Percentiles rank a stretch among this genome's conserved stretches.
phyloP scores from a whole-genome alignment of 2,888 invertebrate species.

The Macaria notata region DNA sequence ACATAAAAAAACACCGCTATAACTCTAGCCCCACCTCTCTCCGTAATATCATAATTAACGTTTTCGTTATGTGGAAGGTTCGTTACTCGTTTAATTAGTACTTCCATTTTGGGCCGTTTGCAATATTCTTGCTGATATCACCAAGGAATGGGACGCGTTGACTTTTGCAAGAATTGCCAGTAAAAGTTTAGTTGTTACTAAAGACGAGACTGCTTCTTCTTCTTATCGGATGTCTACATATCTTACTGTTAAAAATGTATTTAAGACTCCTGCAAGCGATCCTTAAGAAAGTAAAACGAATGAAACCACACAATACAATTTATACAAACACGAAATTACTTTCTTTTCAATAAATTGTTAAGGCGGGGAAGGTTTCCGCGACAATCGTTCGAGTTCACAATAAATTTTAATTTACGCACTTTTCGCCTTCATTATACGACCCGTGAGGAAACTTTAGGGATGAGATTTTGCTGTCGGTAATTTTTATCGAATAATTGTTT shows the following conservation, averaged over 20 bases:
- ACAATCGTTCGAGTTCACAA: constrained; percentile 28
- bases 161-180: not conserved
- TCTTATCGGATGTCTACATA: not conserved
- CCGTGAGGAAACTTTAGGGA: constrained; percentile 20
- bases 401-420: constrained; percentile 34
- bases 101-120: constrained; percentile 25
- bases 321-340: constrained; percentile 11
- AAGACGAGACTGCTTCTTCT: too few species aligned
- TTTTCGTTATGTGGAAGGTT: constrained; percentile 32
- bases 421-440: constrained; percentile 32
- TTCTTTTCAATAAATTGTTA: constrained; percentile 11
- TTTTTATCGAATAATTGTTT: not conserved
- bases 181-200: too few species aligned
- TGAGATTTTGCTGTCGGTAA: not conserved
- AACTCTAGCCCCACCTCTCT: constrained; percentile 14
- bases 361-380: constrained; percentile 8
- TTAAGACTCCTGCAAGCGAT: not conserved
- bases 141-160: not conserved
- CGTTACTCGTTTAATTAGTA: constrained; percentile 33
- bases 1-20: constrained; percentile 5
- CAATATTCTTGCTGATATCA: constrained; percentile 3
- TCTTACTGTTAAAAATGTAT: not conserved
- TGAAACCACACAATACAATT: not conserved
- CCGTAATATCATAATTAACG: constrained; percentile 36
- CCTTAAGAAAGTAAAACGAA: not conserved